These are phyloP conservation scores for Drosophila tropicalis DNA, from an alignment of 1,140 invertebrate genomes.

Conservation along the genomic window DNA sequence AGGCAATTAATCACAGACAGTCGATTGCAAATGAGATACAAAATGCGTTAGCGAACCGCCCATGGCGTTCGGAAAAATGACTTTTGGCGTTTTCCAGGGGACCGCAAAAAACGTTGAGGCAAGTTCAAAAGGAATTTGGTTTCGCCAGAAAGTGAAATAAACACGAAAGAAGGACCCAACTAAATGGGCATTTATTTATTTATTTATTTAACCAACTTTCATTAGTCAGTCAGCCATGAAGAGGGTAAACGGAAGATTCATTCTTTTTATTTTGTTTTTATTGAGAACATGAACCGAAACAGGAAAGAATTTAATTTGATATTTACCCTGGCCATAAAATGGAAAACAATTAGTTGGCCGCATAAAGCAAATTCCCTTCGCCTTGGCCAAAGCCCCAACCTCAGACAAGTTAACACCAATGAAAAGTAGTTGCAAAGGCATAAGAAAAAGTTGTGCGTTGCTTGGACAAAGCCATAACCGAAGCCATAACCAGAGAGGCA, in stretches of 20 bases:
- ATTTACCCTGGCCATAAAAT: constrained; percentile 57
- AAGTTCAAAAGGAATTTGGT: constrained; percentile 35
- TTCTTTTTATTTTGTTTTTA: not conserved
- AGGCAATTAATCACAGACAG: constrained; percentile 77
- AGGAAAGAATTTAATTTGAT: constrained; percentile 60
- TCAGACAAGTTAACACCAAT: constrained; percentile 58
- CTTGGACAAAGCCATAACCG: constrained; percentile 12
- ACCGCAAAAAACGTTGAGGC: constrained; percentile 30
- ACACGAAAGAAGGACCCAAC: constrained; percentile 65
- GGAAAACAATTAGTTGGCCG: constrained; percentile 70
- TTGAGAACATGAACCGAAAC: constrained; percentile 25
- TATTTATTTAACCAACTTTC: constrained; percentile 79
- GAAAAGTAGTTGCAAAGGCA: constrained; percentile 57
- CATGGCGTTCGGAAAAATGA: constrained; percentile 37
- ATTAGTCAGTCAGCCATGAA: constrained; percentile 53
- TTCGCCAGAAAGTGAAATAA: constrained; percentile 66
- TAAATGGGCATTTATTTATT: constrained; percentile 79
- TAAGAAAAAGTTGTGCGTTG: constrained; percentile 53
- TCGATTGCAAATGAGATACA: constrained; percentile 76
- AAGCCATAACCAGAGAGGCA: not conserved
- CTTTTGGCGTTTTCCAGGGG: constrained; percentile 20
- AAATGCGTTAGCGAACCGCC: constrained; percentile 60
- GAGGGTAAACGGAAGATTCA: constrained; percentile 28
- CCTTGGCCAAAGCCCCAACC: constrained; percentile 9
- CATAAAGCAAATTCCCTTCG: constrained; percentile 22